phyloP scores from a whole-genome alignment of 2,113 vertebrate species.

The Scomber scombrus region DNA sequence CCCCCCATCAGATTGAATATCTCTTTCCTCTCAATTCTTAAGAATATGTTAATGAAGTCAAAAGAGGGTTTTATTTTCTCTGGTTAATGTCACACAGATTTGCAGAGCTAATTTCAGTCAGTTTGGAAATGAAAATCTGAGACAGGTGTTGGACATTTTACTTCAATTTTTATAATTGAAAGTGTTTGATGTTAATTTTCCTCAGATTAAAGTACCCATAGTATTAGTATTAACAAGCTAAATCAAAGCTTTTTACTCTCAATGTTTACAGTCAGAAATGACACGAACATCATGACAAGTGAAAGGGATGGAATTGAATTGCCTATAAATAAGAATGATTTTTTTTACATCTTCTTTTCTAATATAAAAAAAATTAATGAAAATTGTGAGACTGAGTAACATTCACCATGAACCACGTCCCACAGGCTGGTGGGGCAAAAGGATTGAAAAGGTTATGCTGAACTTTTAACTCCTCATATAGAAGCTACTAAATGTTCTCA shows the following conservation, averaged over 20 bases:
- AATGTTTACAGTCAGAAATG: not conserved
- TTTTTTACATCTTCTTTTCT: not conserved
- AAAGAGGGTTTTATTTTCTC: not conserved
- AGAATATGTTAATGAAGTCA: not conserved
- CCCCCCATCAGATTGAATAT: no score
- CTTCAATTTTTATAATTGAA: not conserved
- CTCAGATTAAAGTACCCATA: conserved; percentile 2
- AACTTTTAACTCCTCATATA: conserved; percentile 31
- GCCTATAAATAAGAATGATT: not conserved
- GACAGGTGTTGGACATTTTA: not conserved
- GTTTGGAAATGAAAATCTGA: not conserved
- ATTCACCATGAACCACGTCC: conserved; percentile 4
- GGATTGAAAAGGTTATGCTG: conserved; percentile 9
- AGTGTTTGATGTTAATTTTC: conserved; percentile 17
- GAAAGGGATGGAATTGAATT: not conserved
- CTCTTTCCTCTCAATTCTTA: not conserved
- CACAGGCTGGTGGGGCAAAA: conserved; percentile 6
- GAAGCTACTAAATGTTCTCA: conserved; percentile 16
- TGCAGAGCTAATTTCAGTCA: not conserved
- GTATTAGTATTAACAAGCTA: not conserved
- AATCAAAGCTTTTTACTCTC: not conserved
- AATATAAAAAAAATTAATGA: not conserved
- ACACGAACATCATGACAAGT: not conserved
- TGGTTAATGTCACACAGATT: not conserved
- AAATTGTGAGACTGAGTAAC: not conserved